Base-by-base conservation (phyloP, 2,113 vertebrate genomes). In the Xiphophorus couchianus region DNA sequence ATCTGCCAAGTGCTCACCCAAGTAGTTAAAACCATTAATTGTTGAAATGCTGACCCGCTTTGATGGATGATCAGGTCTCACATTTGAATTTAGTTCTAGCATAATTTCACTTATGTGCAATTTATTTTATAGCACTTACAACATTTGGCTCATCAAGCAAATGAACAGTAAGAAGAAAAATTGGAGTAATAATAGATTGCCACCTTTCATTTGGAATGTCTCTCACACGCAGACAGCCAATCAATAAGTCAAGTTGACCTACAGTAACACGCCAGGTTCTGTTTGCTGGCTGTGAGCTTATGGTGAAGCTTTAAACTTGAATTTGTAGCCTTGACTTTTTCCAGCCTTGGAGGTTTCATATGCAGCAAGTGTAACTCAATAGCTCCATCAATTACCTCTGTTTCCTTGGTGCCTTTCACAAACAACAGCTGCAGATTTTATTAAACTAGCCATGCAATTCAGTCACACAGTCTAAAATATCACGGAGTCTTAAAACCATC, bases 391-490 rank as follows among this genome's bases (percentile, higher is more conserved):
- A 86, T 92, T 90, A 92, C 88, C 82, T 90, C 85, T 66, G 91
- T 93, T 93, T 92, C 93, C 92, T 87, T 73, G 91, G 91, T 89
- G 89, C 83, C 84, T 82, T 85, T 58, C 83, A 84, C 83, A 94
- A 94, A 95, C 93, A 95, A 94, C 94, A 95, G 94, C 93, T 94
- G 94, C 91, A 89, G 88, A 87, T 86, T 91, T 92, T 85, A 88
- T 91, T 88, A 90, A 91, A 89, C 77, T 28, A 30, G 54, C 69
- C 78, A 3, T 84, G 86, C 85, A 91, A 85, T 81, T 84, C 84
- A 89, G 82, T 82, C 87, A 84, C 81, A 74, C 60, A 8, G 76
- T 84, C 82, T 80, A 67, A 79, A 87, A 90, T 85, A 86, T 91
- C 87, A 84, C 0, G 8, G 76, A 74, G 84, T 76, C 68, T 85